Evolutionary conservation across 2,113 vertebrate species (phyloP), one percentile per base, ranked within the genome.

Genomic region (Eretmochelys imbricata): DNA sequence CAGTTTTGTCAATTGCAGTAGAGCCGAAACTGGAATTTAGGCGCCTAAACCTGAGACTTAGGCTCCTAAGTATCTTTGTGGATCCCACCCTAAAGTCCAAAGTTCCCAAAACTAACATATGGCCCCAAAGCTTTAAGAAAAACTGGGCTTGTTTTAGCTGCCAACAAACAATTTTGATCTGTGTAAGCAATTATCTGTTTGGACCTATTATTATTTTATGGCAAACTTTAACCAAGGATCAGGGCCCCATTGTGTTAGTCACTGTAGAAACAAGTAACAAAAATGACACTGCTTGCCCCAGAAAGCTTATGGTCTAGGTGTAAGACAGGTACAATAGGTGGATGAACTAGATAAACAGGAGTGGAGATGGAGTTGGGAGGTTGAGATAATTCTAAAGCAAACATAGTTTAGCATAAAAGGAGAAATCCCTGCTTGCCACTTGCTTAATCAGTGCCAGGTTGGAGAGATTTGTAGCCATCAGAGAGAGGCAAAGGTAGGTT

Each of bases 381-480:
- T 22, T 72, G 65, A 22, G 94, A 93, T 94, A 82, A 91, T 92
- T 97, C 89, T 87, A 91, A 96, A 96, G 90, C 87, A 94, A 87
- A 91, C 25, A 14, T 27, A 48, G 22, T 92, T 96, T 95, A 95
- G 84, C 95, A 97, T 95, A 96, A 97, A 88, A 84, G 88, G 57
- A 97, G 96, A 95, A 95, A 95, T 96, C 87, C 93, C 92, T 93
- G 14, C 91, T 96, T 94, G 82, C 95, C 93, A 91, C 95, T 95
- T 96, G 94, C 94, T 96, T 86, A 96, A 79, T 94, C 89, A 89
- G 93, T 95, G 97, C 96, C 96, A 95, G 96, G 95, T 97, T 97
- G 97, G 93, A 97, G 91, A 96, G 90, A 97, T 94, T 97, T 95
- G 55, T 89, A 97, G 95, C 96, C 95, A 97, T 97, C 96, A 97